phyloP scores from a whole-genome alignment of 2,888 invertebrate genomes.

The Heliconius cydno region DNA sequence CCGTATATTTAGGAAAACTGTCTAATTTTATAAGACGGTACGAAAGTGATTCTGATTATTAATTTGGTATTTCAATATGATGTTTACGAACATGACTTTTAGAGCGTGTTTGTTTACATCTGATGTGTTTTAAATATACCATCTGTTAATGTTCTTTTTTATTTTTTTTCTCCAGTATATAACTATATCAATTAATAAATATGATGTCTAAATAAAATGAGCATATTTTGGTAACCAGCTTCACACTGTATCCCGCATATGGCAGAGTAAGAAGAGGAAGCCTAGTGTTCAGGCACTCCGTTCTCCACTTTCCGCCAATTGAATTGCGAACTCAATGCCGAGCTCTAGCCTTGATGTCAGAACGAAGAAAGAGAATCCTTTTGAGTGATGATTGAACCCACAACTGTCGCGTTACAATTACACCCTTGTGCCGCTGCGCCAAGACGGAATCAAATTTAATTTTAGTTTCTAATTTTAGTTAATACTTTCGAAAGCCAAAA shows the following conservation, averaged over 20 bases:
- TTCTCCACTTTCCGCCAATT: too few relatives aligned
- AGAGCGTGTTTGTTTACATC: neutral
- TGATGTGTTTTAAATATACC: neutral
- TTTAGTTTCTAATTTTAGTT: neutral
- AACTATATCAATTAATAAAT: neutral
- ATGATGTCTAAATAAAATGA: neutral
- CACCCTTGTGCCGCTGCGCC: too few relatives aligned
- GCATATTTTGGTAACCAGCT: neutral
- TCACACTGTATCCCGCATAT: too few relatives aligned
- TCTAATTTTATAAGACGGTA: slow-evolving; percentile 30
- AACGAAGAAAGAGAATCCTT: too few relatives aligned
- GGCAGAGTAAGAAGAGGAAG: too few relatives aligned
- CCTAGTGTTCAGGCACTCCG: too few relatives aligned
- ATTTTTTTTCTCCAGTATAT: neutral
- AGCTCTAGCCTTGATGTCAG: too few relatives aligned
- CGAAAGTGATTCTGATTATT: slow-evolving; percentile 34
- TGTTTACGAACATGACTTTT: neutral
- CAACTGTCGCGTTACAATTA: too few relatives aligned
- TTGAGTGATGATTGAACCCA: too few relatives aligned
- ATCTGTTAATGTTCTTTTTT: neutral
- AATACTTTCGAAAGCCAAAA: neutral
- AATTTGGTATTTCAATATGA: neutral
- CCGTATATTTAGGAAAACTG: slow-evolving; percentile 38
- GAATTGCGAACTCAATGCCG: too few relatives aligned
- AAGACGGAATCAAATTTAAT: too few relatives aligned